Percentiles rank a stretch among this genome's conserved stretches.
Conservation (phyloP, 1,140 invertebrate species). For the Phymastichus coffea region DNA sequence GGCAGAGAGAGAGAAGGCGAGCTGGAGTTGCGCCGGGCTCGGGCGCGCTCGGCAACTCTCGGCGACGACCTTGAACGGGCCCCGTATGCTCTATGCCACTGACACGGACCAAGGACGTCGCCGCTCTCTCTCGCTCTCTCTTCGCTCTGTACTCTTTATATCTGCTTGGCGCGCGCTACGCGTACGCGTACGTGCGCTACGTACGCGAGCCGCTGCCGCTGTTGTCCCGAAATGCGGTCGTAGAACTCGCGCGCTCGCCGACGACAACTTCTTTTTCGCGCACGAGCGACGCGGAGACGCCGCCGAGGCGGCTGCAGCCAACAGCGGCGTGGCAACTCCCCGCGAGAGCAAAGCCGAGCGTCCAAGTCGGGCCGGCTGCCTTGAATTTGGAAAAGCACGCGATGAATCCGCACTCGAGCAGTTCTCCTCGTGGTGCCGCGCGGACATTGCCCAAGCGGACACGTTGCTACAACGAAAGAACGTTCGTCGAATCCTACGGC, state of each 20-base stretch:
- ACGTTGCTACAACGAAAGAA: no score
- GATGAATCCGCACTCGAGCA: no score
- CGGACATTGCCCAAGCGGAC: no score
- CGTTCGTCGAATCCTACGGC: no score
- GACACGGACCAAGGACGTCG: conserved; percentile 58
- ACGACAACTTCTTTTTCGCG: conserved; percentile 53
- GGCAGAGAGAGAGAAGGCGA: background rate
- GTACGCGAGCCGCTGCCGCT: conserved; percentile 29
- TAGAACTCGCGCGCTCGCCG: conserved; percentile 51
- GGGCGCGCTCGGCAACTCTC: no score
- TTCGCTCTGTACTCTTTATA: conserved; percentile 40
- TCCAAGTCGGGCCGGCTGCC: no score
- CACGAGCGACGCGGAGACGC: conserved; percentile 31
- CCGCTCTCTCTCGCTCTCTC: conserved; percentile 26
- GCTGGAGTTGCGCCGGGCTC: no score
- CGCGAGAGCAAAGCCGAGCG: no score
- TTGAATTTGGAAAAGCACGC: no score
- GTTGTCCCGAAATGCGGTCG: conserved; percentile 56
- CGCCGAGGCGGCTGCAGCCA: conserved; percentile 38
- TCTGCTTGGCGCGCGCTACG: conserved; percentile 54
- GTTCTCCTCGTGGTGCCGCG: no score
- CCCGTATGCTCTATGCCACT: conserved; percentile 59
- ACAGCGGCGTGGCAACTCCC: conserved; percentile 22
- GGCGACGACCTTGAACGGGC: conserved; percentile 57
- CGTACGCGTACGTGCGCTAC: conserved; percentile 24